Evolutionary conservation across 2,888 invertebrate genomes (phyloP), one percentile per base, ranked within the genome.

Genomic region (Gastracanthus pulcherrimus): DNA sequence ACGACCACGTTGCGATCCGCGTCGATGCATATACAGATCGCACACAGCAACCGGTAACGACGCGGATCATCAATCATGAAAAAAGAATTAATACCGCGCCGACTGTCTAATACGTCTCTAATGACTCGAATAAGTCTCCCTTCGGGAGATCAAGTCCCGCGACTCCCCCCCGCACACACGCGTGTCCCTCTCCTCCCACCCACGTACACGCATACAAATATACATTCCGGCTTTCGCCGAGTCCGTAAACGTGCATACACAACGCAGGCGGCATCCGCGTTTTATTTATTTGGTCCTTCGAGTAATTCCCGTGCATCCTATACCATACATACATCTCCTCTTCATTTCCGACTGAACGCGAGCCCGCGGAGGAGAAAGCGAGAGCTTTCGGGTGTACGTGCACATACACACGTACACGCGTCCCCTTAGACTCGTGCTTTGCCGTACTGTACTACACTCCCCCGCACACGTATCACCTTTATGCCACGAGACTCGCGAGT

Each of bases 401-500:
- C 31, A 19, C 29, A 45, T 64, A 78, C 75, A 66, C 6, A 1
- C 23, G n/a, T 5, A 51, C 1, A 19, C 7, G 16, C 31, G 64
- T 74, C 38, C 71, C 36, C 76, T 69, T 69, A 55, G 58, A 58
- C 45, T 75, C 70, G 26, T 62, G 23, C 55, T 36, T 31, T n/a
- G n/a, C n/a, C n/a, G n/a, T n/a, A n/a, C n/a, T 23, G 26, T 55
- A 55, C 48, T 58, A 38, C 38, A n/a, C 64, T 29, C 41, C 23
- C 31, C 62, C 34, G 48, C 16, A 48, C 62, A 80, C 87, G 87
- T 86, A 88, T 88, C 87, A 87, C 87, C 87, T 88, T 87, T 85
- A 86, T 85, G 83, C 84, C 84, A 82, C 84, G 83, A 84, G 85
- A 78, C 84, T 84, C 85, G 87, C 86, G 87, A 87, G 89, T 89